A percentile compares a stretch with the other conserved stretches of the same genome.
phyloP scores from a whole-genome alignment of 1,140 invertebrate species.

The Olivierus martensii region DNA sequence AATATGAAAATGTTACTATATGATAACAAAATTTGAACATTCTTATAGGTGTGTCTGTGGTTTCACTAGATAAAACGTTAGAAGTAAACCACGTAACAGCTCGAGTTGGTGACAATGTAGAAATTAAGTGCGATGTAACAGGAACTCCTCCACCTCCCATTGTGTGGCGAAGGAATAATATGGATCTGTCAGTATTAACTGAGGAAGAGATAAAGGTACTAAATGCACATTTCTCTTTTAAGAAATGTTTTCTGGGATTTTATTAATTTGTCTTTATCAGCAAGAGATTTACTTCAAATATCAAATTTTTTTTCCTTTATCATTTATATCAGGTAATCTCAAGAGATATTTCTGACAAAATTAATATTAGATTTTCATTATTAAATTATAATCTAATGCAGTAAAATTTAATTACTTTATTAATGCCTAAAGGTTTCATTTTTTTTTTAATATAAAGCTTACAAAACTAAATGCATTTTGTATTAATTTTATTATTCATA shows the following conservation, averaged over 20 bases:
- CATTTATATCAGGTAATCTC: no score
- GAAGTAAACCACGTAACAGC: constrained; percentile 52
- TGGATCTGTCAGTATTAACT: constrained; percentile 46
- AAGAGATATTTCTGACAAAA: no score
- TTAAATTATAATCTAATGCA: background rate
- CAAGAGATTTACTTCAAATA: no score
- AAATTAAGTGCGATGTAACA: constrained; percentile 62
- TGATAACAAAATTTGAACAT: no score
- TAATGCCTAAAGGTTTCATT: background rate
- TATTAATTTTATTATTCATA: background rate
- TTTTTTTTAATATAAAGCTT: background rate
- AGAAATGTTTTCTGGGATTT: no score
- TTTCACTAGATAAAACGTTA: constrained; percentile 54
- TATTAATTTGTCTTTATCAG: no score
- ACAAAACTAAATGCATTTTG: background rate
- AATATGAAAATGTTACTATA: no score
- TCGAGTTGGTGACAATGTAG: constrained; percentile 63
- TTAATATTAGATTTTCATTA: background rate
- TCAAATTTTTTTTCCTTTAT: no score
- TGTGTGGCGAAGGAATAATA: constrained; percentile 53
- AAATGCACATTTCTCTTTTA: no score
- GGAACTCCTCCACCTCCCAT: constrained; percentile 53
- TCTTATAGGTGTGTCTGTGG: constrained; percentile 48
- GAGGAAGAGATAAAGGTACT: constrained; percentile 41
- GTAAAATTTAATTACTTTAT: background rate